Evolutionary conservation across 2,888 invertebrate genomes (phyloP).

Genomic region (Liopterus haemorrhoidalis): DNA sequence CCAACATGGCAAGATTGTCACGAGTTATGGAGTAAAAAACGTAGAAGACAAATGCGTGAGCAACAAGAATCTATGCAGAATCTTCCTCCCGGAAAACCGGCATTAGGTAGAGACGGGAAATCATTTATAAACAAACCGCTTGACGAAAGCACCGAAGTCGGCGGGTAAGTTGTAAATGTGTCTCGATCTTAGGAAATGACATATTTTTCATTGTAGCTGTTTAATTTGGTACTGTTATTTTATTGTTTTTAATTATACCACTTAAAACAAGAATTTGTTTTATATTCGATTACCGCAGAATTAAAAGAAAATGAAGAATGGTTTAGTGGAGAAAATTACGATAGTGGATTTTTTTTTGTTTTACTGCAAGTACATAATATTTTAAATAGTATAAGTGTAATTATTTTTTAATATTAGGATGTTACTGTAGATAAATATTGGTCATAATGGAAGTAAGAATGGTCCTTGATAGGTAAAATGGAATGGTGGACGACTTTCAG

Average conservation of each 20-base stretch:
- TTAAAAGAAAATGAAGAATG: too few species aligned
- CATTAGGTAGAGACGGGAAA: slow-evolving; percentile 34
- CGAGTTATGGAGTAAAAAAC: slow-evolving; percentile 97
- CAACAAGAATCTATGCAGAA: slow-evolving; percentile 56
- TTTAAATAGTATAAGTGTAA: slow-evolving; percentile 26
- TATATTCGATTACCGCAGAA: too few species aligned
- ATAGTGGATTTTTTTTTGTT: too few species aligned
- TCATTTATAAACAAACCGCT: slow-evolving; percentile 37
- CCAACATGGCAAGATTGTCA: slow-evolving; percentile 98
- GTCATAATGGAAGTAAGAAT: neutral
- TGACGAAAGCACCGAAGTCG: slow-evolving; percentile 50
- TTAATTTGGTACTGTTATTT: too few species aligned
- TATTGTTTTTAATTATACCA: too few species aligned
- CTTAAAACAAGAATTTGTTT: too few species aligned
- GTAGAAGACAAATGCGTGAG: slow-evolving; percentile 77
- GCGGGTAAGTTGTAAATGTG: slow-evolving; percentile 51
- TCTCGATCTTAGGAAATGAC: too few species aligned
- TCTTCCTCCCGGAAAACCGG: slow-evolving; percentile 46
- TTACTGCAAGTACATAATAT: too few species aligned
- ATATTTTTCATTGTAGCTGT: too few species aligned
- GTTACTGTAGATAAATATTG: too few species aligned
- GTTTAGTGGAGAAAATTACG: too few species aligned
- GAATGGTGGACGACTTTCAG: neutral
- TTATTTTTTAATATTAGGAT: slow-evolving; percentile 32
- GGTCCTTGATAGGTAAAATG: neutral